These are phyloP conservation scores for Stratiolaelaps scimitus DNA, from an alignment of 1,140 invertebrate species.

Conservation along the genomic window DNA sequence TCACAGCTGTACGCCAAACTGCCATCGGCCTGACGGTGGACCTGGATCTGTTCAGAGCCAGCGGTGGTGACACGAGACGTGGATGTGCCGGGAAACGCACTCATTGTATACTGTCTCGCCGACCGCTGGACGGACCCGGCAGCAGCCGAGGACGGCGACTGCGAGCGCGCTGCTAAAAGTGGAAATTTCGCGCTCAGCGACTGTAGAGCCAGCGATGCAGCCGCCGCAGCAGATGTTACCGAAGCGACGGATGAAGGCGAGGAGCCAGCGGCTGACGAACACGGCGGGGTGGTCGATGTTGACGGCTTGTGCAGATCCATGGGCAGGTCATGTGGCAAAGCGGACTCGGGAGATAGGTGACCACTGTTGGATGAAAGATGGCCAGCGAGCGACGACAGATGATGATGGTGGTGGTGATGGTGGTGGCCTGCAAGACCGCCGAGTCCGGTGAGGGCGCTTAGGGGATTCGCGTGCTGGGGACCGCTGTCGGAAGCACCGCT, in stretches of 20 bases:
- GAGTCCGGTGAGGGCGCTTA: neutral
- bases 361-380: too few species aligned
- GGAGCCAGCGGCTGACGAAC: too few species aligned
- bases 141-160: neutral
- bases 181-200: constrained; percentile 23
- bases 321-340: neutral
- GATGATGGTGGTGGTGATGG: constrained; percentile 21
- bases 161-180: neutral
- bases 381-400: too few species aligned
- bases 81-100: constrained; percentile 9
- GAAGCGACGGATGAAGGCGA: too few species aligned
- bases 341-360: too few species aligned
- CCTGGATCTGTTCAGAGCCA: constrained; percentile 21
- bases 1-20: constrained; percentile 24
- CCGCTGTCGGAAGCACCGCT: neutral
- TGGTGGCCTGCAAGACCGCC: neutral
- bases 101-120: constrained; percentile 14
- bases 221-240: too few species aligned
- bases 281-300: neutral
- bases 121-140: neutral
- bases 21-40: constrained; percentile 15
- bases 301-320: constrained; percentile 24
- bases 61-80: constrained; percentile 6
- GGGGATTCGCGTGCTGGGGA: neutral
- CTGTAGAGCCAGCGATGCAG: constrained; percentile 3